Base-by-base conservation (phyloP, 2,113 vertebrate species). In the Heterotis niloticus region DNA sequence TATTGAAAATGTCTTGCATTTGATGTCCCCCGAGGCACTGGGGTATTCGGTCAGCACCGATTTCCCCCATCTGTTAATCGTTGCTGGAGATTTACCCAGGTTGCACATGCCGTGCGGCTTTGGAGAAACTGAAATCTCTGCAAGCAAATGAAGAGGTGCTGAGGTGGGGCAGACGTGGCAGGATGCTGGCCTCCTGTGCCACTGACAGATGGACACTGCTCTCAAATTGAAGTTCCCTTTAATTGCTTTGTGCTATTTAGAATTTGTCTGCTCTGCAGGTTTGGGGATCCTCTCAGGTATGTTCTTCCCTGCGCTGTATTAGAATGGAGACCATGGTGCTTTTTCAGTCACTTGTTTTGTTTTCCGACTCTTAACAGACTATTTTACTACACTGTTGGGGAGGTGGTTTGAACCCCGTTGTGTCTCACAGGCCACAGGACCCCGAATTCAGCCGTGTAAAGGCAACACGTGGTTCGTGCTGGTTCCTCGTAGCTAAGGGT, bases 191-290 rank as follows among this genome's bases (percentile, higher is more conserved):
- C 96, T 96, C 96, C 95, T 98, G 96, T 97, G 94, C 90, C 90
- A 93, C 92, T 96, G 96, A 97, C 96, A 98, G 97, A 98, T 99
- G 96, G 96, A 97, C 95, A 95, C 94, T 93, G 96, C 88, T 92
- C 94, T 96, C 94, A 96, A 96, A 98, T 96, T 96, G 95, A 97
- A 98, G 98, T 95, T 93, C 92, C 94, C 95, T 98, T 97, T 98
- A 98, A 98, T 99, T 98, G 96, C 96, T 94, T 98, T 96, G 95
- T 95, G 95, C 94, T 93, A 92, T 96, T 96, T 96, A 96, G 95
- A 96, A 98, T 98, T 96, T 96, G 96, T 98, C 96, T 97, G 96
- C 96, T 97, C 92, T 94, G 94, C 94, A 93, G 95, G 96, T 96
- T 97, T 96, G 88, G 92, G 92, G 92, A 94, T 94, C 94, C 93